These are phyloP conservation scores for Lutraria rhynchaena DNA, from an alignment of 1,140 invertebrate genomes.

Conservation along the genomic window DNA sequence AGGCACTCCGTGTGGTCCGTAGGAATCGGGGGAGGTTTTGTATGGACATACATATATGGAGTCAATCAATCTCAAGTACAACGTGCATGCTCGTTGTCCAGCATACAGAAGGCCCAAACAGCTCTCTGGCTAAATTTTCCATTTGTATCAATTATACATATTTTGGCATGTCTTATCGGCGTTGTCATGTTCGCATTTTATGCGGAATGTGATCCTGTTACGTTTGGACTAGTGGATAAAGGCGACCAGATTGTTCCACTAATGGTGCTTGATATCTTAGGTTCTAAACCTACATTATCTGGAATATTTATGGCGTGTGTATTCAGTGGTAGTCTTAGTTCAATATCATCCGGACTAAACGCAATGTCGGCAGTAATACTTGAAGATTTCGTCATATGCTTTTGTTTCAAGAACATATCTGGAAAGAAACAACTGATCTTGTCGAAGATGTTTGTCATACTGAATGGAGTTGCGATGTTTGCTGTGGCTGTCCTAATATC, in stretches of 20 bases:
- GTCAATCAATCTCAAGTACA: slow-evolving; percentile 36
- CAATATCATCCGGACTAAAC: slow-evolving; percentile 26
- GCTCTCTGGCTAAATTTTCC: slow-evolving; percentile 37
- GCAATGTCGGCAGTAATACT: slow-evolving; percentile 85
- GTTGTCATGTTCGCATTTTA: slow-evolving; percentile 90
- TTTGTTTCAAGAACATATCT: slow-evolving; percentile 86
- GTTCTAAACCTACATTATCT: slow-evolving; percentile 85
- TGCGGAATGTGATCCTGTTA: slow-evolving; percentile 90
- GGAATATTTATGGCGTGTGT: slow-evolving; percentile 36
- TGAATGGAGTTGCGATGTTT: neutral
- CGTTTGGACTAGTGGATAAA: slow-evolving; percentile 84
- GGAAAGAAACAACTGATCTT: slow-evolving; percentile 77
- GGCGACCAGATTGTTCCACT: slow-evolving; percentile 87
- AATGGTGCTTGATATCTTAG: slow-evolving; percentile 91
- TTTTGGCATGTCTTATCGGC: slow-evolving; percentile 20
- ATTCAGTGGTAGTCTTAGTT: slow-evolving; percentile 36
- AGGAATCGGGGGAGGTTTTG: slow-evolving; percentile 4
- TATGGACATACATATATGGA: neutral
- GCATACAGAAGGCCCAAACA: slow-evolving; percentile 85
- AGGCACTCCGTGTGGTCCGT: slow-evolving; percentile 65
- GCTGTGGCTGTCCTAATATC: slow-evolving; percentile 4
- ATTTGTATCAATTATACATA: neutral
- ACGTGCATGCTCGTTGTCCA: slow-evolving; percentile 6
- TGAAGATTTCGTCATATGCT: slow-evolving; percentile 90
- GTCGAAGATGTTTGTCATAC: slow-evolving; percentile 1